These are phyloP conservation scores for Allophyes oxyacanthae DNA, from an alignment of 2,888 invertebrate species.

Conservation along the genomic window DNA sequence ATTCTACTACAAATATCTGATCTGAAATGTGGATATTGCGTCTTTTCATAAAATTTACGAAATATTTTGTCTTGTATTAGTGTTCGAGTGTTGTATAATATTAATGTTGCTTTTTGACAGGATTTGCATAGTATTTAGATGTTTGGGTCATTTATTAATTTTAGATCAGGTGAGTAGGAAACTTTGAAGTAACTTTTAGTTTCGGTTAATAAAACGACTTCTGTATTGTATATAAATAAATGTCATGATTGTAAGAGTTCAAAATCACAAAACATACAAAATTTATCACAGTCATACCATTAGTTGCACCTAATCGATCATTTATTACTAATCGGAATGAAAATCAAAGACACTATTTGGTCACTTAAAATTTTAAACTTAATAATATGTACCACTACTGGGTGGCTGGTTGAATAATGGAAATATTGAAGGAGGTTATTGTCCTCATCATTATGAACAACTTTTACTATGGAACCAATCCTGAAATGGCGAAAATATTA, in stretches of 20 bases:
- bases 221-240: no score
- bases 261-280: no score
- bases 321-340: not conserved
- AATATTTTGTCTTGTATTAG: slow-evolving; percentile 3
- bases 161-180: slow-evolving; percentile 30
- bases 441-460: no score
- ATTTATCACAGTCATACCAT: no score
- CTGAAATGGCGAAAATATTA: no score
- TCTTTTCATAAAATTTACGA: slow-evolving; percentile 3
- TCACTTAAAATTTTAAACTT: not conserved
- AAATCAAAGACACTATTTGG: not conserved
- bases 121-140: slow-evolving; percentile 15
- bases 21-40: not conserved
- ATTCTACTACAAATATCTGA: not conserved
- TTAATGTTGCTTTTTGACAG: slow-evolving; percentile 1
- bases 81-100: slow-evolving; percentile 4
- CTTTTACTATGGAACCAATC: no score
- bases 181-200: slow-evolving; percentile 6
- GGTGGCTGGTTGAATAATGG: no score
- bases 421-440: no score
- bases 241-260: no score
- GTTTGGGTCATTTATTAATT: slow-evolving; percentile 6
- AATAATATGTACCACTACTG: no score
- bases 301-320: no score
- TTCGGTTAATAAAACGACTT: no score